Evolutionary conservation across 2,113 vertebrate species (phyloP), one percentile per base, ranked within the genome.

Genomic region (Lophotis ruficrista): DNA sequence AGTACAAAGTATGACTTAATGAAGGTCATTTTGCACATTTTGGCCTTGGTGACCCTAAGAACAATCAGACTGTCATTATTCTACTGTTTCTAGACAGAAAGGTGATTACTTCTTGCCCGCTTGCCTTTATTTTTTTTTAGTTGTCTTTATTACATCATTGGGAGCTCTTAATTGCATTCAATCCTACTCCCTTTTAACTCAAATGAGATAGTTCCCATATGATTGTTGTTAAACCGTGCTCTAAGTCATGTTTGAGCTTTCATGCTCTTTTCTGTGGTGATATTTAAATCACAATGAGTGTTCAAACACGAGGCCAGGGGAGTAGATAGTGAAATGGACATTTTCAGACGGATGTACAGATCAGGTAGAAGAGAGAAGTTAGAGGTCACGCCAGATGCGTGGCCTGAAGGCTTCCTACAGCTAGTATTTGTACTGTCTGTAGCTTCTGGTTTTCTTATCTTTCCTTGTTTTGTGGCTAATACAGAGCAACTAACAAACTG

Each of bases 1-100:
- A 97, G 95, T 94, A 96, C 96, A 95, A 97, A 98, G 93, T 93
- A 89, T 96, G 95, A 97, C 93, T 97, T 97, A 97, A 97, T 96
- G 97, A 98, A 98, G 98, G 98, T 98, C 96, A 66, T 95, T 70
- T 89, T 95, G 96, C 96, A 94, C 92, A 96, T 97, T 97, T 94
- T 98, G 97, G 97, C 97, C 97, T 96, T 91, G 78, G 94, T 95
- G 96, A 97, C 96, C 96, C 87, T 87, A 75, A 65, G 91, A 96
- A 95, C 92, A 94, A 90, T 71, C 84, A 94, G 56, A 82, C 65
- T 90, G 38, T 87, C 89, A 28, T 94, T 83, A 72, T 93, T 96
- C 91, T 83, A 93, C 91, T 90, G 83, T 95, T 93, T 68, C 79
- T 83, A 96, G 95, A 87, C 91, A 94, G 77, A 77, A 95, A 91